Evolutionary conservation across 2,888 invertebrate species (phyloP).

Genomic region (Hyalella azteca): DNA sequence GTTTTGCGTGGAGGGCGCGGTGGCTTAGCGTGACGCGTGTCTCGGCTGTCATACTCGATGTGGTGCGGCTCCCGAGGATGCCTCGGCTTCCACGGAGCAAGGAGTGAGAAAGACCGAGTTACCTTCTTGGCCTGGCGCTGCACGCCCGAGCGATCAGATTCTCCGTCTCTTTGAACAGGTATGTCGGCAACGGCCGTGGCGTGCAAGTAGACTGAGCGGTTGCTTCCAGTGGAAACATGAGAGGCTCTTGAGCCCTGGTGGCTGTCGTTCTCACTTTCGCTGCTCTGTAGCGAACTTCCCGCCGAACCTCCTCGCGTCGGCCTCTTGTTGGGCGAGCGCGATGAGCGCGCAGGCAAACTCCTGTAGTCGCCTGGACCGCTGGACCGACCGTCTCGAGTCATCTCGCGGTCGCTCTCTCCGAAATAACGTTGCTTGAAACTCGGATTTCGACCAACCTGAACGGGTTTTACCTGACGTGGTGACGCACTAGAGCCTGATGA

Average conservation of each 20-base stretch:
- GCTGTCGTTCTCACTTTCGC: slow-evolving; percentile 53
- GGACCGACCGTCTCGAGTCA: slow-evolving; percentile 19
- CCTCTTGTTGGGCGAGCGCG: slow-evolving; percentile 38
- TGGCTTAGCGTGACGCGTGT: slow-evolving; percentile 46
- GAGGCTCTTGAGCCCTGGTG: slow-evolving; percentile 52
- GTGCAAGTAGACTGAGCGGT: slow-evolving; percentile 60
- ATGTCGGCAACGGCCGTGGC: slow-evolving; percentile 60
- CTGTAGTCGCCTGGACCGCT: slow-evolving; percentile 49
- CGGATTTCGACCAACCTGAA: slow-evolving; percentile 37
- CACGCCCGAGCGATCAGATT: slow-evolving; percentile 36
- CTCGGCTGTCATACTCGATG: slow-evolving; percentile 52
- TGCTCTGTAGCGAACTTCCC: slow-evolving; percentile 54
- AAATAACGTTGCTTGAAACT: slow-evolving; percentile 56
- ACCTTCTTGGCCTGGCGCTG: slow-evolving; percentile 53
- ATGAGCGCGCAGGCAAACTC: slow-evolving; percentile 47
- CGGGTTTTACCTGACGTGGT: background rate
- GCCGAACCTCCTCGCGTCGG: slow-evolving; percentile 48
- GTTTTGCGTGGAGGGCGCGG: slow-evolving; percentile 58
- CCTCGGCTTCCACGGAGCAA: slow-evolving; percentile 55
- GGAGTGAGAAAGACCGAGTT: slow-evolving; percentile 54
- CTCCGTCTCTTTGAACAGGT: slow-evolving; percentile 53
- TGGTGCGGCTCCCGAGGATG: slow-evolving; percentile 51
- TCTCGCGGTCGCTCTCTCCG: slow-evolving; percentile 55
- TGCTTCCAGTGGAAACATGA: slow-evolving; percentile 52
- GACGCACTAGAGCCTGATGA: background rate